These are phyloP conservation scores for Conus ventricosus DNA, from an alignment of 1,140 invertebrate genomes.

Conservation along the genomic window DNA sequence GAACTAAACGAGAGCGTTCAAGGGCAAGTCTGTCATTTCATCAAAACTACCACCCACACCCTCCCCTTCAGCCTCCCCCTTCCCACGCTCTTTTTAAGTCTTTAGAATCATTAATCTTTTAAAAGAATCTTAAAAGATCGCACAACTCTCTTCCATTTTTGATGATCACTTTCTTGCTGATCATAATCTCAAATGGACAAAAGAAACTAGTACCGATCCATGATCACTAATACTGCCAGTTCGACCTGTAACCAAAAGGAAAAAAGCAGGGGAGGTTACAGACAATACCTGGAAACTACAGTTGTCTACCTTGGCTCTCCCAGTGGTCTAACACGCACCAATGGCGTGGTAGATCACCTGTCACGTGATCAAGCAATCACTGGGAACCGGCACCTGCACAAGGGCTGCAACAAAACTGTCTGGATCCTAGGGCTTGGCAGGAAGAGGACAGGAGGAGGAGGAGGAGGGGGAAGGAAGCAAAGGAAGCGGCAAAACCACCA, in stretches of 20 bases:
- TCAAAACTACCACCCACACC: too few species aligned
- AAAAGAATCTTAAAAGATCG: too few species aligned
- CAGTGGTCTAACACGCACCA: background rate
- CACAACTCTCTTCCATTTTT: background rate
- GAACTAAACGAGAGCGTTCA: too few species aligned
- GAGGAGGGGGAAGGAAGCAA: background rate
- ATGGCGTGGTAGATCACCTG: background rate
- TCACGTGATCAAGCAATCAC: background rate
- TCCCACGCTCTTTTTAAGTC: too few species aligned
- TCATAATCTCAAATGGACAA: too few species aligned
- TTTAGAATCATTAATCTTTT: too few species aligned
- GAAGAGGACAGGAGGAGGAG: background rate
- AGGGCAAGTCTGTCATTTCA: too few species aligned
- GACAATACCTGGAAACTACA: background rate
- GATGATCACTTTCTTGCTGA: background rate
- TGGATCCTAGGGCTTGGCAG: background rate
- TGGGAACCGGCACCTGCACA: background rate
- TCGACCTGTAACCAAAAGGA: background rate
- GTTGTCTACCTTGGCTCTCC: background rate
- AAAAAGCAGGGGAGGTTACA: background rate
- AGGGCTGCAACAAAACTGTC: background rate
- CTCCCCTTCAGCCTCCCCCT: too few species aligned
- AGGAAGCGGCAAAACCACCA: background rate
- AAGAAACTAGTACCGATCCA: too few species aligned
- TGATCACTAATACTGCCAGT: background rate